Conservation (phyloP, 1,140 invertebrate genomes). For the Anastrepha ludens region DNA sequence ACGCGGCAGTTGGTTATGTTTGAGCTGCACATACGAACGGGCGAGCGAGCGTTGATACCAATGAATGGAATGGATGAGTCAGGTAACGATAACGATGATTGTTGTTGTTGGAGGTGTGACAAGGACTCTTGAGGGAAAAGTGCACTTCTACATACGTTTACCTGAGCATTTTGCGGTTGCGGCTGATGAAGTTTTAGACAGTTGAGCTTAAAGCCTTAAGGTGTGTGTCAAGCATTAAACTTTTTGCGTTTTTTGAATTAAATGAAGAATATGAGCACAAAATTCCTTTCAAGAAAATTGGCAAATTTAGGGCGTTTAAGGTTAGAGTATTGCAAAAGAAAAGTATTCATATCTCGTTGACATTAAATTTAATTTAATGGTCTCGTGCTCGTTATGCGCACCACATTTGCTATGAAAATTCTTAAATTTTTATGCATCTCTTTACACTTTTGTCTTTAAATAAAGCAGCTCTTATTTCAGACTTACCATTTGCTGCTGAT, state of each 20-base stretch:
- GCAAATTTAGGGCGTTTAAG: no score
- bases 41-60: not conserved
- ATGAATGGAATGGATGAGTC: conserved; percentile 11
- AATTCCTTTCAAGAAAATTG: not conserved
- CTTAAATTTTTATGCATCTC: not conserved
- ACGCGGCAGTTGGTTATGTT: conserved; percentile 37
- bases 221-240: not conserved
- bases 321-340: no score
- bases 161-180: conserved; percentile 30
- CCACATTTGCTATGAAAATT: not conserved
- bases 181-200: conserved; percentile 34
- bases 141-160: conserved; percentile 38
- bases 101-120: conserved; percentile 36
- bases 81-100: not conserved
- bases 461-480: not conserved
- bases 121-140: conserved; percentile 46
- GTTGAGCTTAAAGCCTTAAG: conserved; percentile 35
- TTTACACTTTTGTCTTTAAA: not conserved
- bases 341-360: no score
- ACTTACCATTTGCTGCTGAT: conserved; percentile 93
- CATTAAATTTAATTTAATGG: no score
- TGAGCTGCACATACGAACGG: not conserved
- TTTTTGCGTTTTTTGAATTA: conserved; percentile 7
- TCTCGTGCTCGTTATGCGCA: no score
- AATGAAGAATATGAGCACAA: not conserved